phyloP scores from a whole-genome alignment of 2,113 vertebrate species.

The Daubentonia madagascariensis region DNA sequence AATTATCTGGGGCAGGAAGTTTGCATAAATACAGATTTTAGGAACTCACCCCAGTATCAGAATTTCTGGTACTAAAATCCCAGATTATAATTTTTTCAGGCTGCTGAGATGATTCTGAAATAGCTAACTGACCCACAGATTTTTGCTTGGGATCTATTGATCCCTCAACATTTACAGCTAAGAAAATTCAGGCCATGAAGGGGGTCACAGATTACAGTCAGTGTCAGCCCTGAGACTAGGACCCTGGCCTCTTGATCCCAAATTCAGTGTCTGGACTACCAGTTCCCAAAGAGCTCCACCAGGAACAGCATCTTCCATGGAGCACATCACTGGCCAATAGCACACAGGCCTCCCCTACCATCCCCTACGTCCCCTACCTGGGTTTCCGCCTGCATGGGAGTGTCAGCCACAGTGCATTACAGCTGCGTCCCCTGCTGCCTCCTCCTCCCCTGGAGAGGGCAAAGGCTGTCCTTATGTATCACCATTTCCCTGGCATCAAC shows the following conservation, averaged over 20 bases:
- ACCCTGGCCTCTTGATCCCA: neutral
- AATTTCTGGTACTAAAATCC: neutral
- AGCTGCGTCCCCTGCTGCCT: neutral
- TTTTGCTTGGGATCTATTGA: neutral
- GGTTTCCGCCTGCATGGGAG: neutral
- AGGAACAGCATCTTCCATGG: neutral
- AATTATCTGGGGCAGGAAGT: neutral
- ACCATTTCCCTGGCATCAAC: no score
- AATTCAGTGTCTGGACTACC: neutral
- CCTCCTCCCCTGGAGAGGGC: neutral
- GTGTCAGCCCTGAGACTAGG: no score
- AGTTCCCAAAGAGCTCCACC: neutral
- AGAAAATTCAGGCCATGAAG: neutral
- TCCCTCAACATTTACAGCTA: neutral
- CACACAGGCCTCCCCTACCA: neutral
- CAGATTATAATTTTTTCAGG: neutral
- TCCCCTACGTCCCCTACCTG: no score
- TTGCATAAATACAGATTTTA: neutral
- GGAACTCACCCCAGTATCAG: neutral
- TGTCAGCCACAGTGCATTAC: rapidly evolving
- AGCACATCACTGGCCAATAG: neutral
- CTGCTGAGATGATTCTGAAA: neutral
- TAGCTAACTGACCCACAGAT: neutral
- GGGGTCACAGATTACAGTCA: neutral
- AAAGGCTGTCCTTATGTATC: neutral